A percentile compares a stretch with the other conserved stretches of the same genome.
Conservation (phyloP, 2,888 invertebrate genomes). For the Cheilosia soror region DNA sequence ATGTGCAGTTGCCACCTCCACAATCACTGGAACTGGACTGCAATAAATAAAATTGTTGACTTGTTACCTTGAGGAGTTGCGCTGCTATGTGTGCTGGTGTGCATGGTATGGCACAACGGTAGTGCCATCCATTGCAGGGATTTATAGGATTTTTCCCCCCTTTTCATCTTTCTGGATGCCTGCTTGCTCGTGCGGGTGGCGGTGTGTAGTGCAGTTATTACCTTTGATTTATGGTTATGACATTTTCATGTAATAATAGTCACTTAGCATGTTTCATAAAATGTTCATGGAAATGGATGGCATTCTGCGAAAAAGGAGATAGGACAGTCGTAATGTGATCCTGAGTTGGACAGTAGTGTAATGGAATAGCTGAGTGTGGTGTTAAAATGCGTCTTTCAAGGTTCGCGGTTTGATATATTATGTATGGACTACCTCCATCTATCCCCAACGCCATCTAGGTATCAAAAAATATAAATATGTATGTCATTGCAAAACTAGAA, state of each 20-base stretch:
- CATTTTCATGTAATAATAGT: slow-evolving; percentile 70
- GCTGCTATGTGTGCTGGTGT: slow-evolving; percentile 13
- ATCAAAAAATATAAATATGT: no score
- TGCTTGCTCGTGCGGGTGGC: slow-evolving; percentile 3
- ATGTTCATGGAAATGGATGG: slow-evolving; percentile 37
- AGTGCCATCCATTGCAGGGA: slow-evolving; percentile 34
- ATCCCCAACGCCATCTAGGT: no score
- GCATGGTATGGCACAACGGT: background rate
- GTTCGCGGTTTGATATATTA: background rate
- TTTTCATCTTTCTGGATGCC: slow-evolving; percentile 11
- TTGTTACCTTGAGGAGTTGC: slow-evolving; percentile 56
- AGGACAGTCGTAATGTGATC: background rate
- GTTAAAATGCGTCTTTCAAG: background rate
- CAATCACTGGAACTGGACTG: slow-evolving; percentile 46
- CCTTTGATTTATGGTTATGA: slow-evolving; percentile 64
- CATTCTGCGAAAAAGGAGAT: slow-evolving; percentile 6
- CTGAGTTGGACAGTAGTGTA: no score
- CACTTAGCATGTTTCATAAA: slow-evolving; percentile 67
- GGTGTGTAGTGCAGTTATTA: slow-evolving; percentile 51
- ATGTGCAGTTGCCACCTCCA: slow-evolving; percentile 7
- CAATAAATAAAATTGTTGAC: slow-evolving; percentile 71
- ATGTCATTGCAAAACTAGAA: background rate
- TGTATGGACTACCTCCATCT: background rate
- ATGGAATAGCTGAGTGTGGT: background rate
- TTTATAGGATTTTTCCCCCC: slow-evolving; percentile 48